These are phyloP conservation scores for Carollia perspicillata DNA, from an alignment of 2,113 vertebrate genomes.

Conservation along the genomic window DNA sequence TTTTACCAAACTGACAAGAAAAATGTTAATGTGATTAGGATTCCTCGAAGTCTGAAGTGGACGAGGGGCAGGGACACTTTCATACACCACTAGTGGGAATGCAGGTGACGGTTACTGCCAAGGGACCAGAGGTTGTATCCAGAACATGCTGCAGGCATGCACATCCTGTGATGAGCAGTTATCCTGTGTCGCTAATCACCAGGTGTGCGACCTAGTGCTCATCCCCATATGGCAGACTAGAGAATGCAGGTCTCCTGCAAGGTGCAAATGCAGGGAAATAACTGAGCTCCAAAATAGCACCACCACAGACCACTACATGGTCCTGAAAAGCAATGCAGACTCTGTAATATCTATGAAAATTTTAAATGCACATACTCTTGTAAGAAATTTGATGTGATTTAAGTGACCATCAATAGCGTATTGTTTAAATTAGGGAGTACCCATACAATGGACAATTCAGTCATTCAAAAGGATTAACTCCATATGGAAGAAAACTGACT, in stretches of 20 bases:
- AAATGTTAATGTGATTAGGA: neutral
- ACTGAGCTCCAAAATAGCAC: neutral
- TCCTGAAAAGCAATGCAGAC: neutral
- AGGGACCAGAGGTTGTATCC: neutral
- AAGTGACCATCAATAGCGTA: neutral
- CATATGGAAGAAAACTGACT: neutral
- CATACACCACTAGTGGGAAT: neutral
- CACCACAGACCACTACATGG: rapidly evolving
- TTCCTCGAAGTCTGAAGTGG: neutral
- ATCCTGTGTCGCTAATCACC: too few relatives aligned
- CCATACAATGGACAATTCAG: neutral
- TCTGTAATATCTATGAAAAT: neutral
- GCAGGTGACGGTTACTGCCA: neutral
- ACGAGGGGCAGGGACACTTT: neutral
- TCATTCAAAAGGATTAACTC: neutral
- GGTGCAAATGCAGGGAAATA: neutral
- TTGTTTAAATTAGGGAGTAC: neutral
- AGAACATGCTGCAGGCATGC: neutral
- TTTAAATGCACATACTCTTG: neutral
- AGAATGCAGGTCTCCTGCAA: neutral
- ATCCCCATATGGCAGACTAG: neutral
- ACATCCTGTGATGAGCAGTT: too few relatives aligned
- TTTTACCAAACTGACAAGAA: neutral
- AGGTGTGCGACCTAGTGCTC: neutral
- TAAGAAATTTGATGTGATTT: neutral